These are phyloP conservation scores for Naja naja DNA, from an alignment of 2,113 vertebrate species.

Conservation along the genomic window DNA sequence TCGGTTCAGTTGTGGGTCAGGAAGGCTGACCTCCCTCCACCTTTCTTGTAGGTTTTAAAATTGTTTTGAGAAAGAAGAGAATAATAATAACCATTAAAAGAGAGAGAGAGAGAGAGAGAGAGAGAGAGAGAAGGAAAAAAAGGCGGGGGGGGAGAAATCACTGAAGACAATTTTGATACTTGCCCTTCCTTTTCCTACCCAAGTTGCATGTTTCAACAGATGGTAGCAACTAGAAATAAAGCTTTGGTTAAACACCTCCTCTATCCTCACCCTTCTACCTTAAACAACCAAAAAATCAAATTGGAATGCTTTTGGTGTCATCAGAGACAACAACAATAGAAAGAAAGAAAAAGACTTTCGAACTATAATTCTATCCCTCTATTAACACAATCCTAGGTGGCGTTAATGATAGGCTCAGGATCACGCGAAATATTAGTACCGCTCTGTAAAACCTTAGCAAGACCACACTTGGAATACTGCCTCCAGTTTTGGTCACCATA, in stretches of 20 bases:
- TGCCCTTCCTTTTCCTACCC: background rate
- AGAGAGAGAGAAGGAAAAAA: no score
- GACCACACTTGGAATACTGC: background rate
- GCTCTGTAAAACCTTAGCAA: no score
- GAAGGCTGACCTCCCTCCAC: conserved; percentile 69
- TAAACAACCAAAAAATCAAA: background rate
- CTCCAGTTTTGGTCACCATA: no score
- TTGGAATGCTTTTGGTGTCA: background rate
- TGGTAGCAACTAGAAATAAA: conserved; percentile 48
- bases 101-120: no score
- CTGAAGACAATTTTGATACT: conserved; percentile 62
- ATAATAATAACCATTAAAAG: conserved; percentile 19
- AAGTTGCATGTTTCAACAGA: conserved; percentile 63
- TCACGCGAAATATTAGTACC: background rate
- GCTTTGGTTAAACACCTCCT: conserved; percentile 40
- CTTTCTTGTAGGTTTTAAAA: conserved; percentile 67
- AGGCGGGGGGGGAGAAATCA: conserved; percentile 51
- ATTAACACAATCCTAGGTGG: background rate
- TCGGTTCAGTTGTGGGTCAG: conserved; percentile 76
- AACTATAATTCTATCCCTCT: background rate
- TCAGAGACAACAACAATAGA: background rate
- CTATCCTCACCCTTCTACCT: background rate
- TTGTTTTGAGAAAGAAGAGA: conserved; percentile 75
- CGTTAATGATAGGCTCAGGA: no score
- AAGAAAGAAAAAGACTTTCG: background rate